phyloP scores from a whole-genome alignment of 2,113 vertebrate species.

The Athene noctua region DNA sequence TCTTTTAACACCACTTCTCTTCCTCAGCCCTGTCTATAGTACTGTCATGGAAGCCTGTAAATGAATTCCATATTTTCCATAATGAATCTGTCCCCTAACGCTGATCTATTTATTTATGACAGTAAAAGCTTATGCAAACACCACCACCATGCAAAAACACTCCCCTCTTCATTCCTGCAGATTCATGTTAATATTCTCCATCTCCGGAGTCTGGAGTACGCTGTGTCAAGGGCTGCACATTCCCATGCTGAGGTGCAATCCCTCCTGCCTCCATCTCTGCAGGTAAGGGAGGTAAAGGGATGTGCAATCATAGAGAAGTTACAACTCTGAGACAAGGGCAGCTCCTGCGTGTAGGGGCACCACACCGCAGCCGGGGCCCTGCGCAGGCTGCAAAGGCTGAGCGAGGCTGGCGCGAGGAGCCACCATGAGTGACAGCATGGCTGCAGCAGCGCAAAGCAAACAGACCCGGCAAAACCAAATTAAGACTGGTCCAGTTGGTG shows the following conservation, averaged over 20 bases:
- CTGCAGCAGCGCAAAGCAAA: neutral
- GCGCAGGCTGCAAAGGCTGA: neutral
- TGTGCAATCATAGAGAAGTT: accelerated
- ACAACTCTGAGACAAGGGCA: neutral
- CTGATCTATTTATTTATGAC: neutral
- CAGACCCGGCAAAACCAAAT: neutral
- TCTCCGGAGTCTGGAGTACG: neutral
- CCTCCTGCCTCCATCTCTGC: neutral
- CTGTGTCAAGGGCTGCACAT: neutral
- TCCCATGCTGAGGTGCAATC: neutral
- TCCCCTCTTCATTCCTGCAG: neutral
- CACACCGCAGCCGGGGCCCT: accelerated
- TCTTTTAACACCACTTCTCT: neutral
- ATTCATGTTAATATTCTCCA: neutral
- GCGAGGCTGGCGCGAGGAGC: neutral
- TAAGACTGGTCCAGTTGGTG: neutral
- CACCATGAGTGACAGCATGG: neutral
- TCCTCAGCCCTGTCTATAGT: neutral
- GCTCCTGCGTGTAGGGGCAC: accelerated
- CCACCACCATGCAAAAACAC: neutral
- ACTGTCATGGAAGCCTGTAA: neutral
- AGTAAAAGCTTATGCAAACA: neutral
- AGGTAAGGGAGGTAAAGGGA: neutral
- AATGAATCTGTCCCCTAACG: neutral
- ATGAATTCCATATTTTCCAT: neutral